Conservation (phyloP, 2,888 invertebrate genomes). For the Caprella mutica region DNA sequence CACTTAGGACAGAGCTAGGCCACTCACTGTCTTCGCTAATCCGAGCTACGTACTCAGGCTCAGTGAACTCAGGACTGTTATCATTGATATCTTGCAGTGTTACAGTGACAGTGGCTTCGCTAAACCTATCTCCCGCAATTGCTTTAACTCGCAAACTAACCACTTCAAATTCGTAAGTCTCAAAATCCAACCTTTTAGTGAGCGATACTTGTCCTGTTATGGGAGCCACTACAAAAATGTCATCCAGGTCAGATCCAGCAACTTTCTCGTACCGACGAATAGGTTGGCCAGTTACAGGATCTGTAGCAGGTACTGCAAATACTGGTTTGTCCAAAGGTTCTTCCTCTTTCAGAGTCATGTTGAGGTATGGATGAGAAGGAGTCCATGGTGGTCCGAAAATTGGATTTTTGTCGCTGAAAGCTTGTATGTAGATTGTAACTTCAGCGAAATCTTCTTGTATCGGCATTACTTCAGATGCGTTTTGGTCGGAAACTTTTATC, state of each 20-base stretch:
- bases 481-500: slow-evolving; percentile 56
- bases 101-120: slow-evolving; percentile 54
- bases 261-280: slow-evolving; percentile 36
- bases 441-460: slow-evolving; percentile 49
- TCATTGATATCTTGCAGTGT: slow-evolving; percentile 66
- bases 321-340: slow-evolving; percentile 61
- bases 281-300: slow-evolving; percentile 36
- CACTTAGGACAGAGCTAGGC: slow-evolving; percentile 50
- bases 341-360: slow-evolving; percentile 60
- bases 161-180: slow-evolving; percentile 47
- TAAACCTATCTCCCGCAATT: slow-evolving; percentile 39
- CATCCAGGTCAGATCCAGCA: slow-evolving; percentile 36
- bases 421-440: slow-evolving; percentile 64
- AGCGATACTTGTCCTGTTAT: slow-evolving; percentile 58
- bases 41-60: slow-evolving; percentile 55
- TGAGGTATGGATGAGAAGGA: slow-evolving; percentile 54
- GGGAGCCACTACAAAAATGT: slow-evolving; percentile 44
- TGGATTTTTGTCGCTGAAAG: slow-evolving; percentile 63
- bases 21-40: slow-evolving; percentile 57
- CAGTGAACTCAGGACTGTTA: slow-evolving; percentile 56
- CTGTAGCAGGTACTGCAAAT: slow-evolving; percentile 43
- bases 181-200: slow-evolving; percentile 64
- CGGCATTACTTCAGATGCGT: slow-evolving; percentile 49
- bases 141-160: slow-evolving; percentile 46
- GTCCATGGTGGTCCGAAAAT: slow-evolving; percentile 62